Conservation (phyloP, 1,140 invertebrate genomes). For the Drosophila carrolli region DNA sequence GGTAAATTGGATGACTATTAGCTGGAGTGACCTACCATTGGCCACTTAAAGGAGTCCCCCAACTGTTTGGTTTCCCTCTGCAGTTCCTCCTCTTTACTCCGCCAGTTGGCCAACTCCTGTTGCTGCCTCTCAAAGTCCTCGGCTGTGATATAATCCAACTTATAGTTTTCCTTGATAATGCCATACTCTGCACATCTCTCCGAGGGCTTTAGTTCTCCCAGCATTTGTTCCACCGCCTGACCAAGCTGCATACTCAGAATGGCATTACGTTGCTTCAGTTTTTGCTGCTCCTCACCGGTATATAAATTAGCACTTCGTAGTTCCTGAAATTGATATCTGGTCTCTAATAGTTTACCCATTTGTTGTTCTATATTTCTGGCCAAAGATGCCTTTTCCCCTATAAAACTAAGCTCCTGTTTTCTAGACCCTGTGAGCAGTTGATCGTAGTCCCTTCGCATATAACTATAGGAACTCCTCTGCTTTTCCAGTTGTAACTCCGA, state of each 20-base stretch:
- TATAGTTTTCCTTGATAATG: constrained; percentile 71
- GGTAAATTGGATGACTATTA: not conserved
- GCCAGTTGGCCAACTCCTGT: constrained; percentile 42
- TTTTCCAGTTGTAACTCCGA: constrained; percentile 57
- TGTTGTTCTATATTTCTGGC: constrained; percentile 20
- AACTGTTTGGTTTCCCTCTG: constrained; percentile 83
- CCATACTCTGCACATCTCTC: constrained; percentile 72
- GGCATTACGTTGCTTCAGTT: constrained; percentile 62
- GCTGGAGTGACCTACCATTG: constrained; percentile 31
- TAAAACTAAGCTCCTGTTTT: constrained; percentile 52
- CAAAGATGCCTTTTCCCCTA: constrained; percentile 46
- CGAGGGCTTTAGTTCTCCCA: constrained; percentile 50
- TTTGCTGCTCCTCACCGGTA: constrained; percentile 62
- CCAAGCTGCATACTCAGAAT: constrained; percentile 66
- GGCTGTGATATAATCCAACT: constrained; percentile 68
- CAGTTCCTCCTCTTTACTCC: constrained; percentile 60
- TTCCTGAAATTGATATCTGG: constrained; percentile 18
- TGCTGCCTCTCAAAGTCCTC: constrained; percentile 65
- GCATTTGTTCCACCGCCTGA: constrained; percentile 53
- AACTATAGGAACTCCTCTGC: constrained; percentile 58
- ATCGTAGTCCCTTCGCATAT: constrained; percentile 73
- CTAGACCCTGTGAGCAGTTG: constrained; percentile 43
- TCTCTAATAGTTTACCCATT: constrained; percentile 26
- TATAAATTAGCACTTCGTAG: constrained; percentile 30
- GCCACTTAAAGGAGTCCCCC: constrained; percentile 81